Evolutionary conservation across 1,140 invertebrate genomes (phyloP), one percentile per base, ranked within the genome.

Genomic region (Bombus terrestris): DNA sequence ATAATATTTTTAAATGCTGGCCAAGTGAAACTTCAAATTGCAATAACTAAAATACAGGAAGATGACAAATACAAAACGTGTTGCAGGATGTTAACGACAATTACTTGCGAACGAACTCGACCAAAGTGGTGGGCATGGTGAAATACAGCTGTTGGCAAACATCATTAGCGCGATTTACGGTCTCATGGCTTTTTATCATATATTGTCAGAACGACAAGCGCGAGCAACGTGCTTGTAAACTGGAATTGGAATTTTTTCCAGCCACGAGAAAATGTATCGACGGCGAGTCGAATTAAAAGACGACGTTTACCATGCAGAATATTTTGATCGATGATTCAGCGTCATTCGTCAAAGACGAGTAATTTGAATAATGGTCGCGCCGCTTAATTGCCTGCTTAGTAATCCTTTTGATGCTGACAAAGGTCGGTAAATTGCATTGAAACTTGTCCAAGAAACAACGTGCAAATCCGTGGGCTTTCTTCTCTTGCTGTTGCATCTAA

Each of bases 281-380:
- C 35, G 69, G 10, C 28, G n/a, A 10, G 18, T 1, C 47, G 10
- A 39, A 39, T 57, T 71, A 78, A 71, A 59, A 59, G 41, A 25
- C 22, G 18, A 22, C 15, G 75, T 15, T 71, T 35, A 69, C 12
- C 82, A 69, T n/a, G n/a, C 18, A 35, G 62, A 32, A 41, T 28
- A 47, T 35, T 41, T 62, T 78, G 75, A 84, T 84, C 66, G 82
- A 84, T 84, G 66, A 43, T 35, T 9, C 22, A 62, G 15, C 41
- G 75, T 78, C 75, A 28, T 39, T 18, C 47, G 66, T 25, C 1
- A 57, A 39, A 71, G 82, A 84, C 82, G 82, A 84, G 53, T 47
- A 84, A 84, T 78, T 78, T 84, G 66, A 84, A 77, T 78, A 62
- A 84, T 71, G 68, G 37, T 84, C 64, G 59, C 22, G 73, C 28